Conservation (phyloP, 1,140 invertebrate species). For the Harlomillsia oculata region DNA sequence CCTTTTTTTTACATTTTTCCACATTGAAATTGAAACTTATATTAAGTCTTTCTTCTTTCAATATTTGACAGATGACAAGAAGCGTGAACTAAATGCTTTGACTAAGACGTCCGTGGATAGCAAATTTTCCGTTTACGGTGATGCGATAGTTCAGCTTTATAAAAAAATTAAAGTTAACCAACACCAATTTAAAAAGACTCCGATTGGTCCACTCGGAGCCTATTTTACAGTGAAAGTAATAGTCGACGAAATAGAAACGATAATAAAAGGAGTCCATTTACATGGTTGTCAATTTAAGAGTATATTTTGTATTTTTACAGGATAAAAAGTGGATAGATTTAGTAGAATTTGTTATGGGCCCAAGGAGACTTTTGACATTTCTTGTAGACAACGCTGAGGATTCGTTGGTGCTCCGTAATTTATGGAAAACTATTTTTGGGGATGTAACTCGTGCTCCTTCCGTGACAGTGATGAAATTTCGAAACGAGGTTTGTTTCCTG, state of each 20-base stretch:
- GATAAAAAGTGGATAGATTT: constrained; percentile 19
- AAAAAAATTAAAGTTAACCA: constrained; percentile 19
- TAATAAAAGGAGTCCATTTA: too few species aligned
- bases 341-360: constrained; percentile 14
- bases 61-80: not conserved
- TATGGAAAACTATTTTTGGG: not conserved
- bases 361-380: not conserved
- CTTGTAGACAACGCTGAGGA: constrained; percentile 22
- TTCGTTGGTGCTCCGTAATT: not conserved
- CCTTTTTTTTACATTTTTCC: too few species aligned
- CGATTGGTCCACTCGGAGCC: constrained; percentile 29
- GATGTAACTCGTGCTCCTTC: not conserved
- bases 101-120: too few species aligned
- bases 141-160: constrained; percentile 15
- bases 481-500: too few species aligned
- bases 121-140: constrained; percentile 20
- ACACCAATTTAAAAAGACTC: constrained; percentile 13
- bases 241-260: not conserved
- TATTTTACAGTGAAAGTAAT: constrained; percentile 27
- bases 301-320: not conserved
- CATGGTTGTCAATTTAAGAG: not conserved
- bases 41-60: too few species aligned
- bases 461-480: constrained; percentile 1
- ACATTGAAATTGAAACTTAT: too few species aligned
- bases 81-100: not conserved